Conservation (phyloP, 2,888 invertebrate species). For the Eupithecia abbreviata region DNA sequence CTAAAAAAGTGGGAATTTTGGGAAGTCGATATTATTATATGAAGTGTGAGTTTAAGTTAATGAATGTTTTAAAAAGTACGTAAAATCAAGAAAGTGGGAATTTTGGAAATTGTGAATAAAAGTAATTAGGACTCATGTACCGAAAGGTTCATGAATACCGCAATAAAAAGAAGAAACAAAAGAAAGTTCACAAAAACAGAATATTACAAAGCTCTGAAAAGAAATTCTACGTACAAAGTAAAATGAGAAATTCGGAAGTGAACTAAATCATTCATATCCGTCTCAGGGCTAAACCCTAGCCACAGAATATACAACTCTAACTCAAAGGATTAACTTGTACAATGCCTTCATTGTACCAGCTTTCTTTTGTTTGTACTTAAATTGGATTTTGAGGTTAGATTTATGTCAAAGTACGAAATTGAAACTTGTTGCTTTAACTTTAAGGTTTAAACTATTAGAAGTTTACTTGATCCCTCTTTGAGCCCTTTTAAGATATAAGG, state of each 20-base stretch:
- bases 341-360: constrained; percentile 6
- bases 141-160: background rate
- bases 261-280: constrained; percentile 6
- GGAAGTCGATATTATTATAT: no score
- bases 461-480: background rate
- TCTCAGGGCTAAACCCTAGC: background rate
- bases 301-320: background rate
- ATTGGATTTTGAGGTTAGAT: constrained; percentile 3
- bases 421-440: background rate
- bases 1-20: no score
- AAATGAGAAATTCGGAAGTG: constrained; percentile 6
- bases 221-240: background rate
- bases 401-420: background rate
- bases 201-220: background rate
- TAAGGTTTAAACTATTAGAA: background rate
- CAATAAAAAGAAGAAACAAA: background rate
- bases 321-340: constrained; percentile 9
- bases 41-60: no score
- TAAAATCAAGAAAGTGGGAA: no score
- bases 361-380: constrained; percentile 8
- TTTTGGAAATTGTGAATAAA: no score
- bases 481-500: no score
- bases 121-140: no score
- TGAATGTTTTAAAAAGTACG: no score
- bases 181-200: background rate